Percentiles rank a stretch among this genome's conserved stretches.
phyloP scores from a whole-genome alignment of 2,113 vertebrate species.

The Fregata magnificens region DNA sequence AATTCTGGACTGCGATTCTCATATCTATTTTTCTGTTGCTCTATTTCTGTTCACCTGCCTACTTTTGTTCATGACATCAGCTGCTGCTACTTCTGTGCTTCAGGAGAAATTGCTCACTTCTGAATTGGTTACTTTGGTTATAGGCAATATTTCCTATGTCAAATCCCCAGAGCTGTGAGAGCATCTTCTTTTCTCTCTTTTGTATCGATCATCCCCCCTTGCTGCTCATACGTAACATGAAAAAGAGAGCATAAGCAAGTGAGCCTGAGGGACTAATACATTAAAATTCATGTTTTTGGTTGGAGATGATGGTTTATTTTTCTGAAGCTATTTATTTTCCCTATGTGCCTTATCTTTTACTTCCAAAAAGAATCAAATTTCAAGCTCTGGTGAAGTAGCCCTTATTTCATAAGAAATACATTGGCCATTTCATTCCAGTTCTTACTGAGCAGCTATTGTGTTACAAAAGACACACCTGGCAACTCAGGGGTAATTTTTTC shows the following conservation, averaged over 20 bases:
- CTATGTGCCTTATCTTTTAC: not conserved
- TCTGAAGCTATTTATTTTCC: not conserved
- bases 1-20: not conserved
- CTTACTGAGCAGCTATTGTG: not conserved
- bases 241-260: not conserved
- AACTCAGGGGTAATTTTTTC: not conserved
- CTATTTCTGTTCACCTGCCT: not conserved
- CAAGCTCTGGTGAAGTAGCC: not conserved
- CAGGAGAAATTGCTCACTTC: not conserved
- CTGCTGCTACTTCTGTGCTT: not conserved
- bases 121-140: not conserved
- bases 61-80: not conserved
- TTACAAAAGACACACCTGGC: not conserved
- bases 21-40: not conserved
- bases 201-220: not conserved
- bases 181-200: not conserved
- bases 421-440: not conserved
- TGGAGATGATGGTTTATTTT: not conserved
- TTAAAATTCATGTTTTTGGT: not conserved
- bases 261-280: not conserved
- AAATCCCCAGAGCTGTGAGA: not conserved
- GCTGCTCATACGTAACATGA: not conserved
- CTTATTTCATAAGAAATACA: not conserved
- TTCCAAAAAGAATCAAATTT: not conserved
- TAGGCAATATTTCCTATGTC: not conserved